A percentile compares a stretch with the other conserved stretches of the same genome.
These are phyloP conservation scores for Leucophora obtusa DNA, from an alignment of 2,888 invertebrate species.

Conservation along the genomic window DNA sequence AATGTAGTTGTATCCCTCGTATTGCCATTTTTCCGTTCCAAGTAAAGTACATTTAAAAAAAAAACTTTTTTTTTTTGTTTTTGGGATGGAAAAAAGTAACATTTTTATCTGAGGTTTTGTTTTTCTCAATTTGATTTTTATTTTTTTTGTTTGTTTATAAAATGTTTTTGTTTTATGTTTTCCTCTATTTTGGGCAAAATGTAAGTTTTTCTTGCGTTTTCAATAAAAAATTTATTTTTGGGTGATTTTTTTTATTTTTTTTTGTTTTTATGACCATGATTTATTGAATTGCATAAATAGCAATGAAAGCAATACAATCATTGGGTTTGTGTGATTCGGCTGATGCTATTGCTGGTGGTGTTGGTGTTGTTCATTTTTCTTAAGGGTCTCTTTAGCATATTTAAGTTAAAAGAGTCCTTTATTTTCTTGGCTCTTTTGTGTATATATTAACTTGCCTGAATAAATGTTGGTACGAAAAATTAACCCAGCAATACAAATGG, in stretches of 20 bases:
- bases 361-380: conserved; percentile 44
- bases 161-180: conserved; percentile 58
- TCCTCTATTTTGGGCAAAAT: conserved; percentile 52
- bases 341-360: conserved; percentile 19
- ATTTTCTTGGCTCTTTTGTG: conserved; percentile 12
- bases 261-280: conserved; percentile 70
- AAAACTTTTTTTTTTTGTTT: conserved; percentile 20
- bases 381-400: conserved; percentile 71
- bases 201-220: conserved; percentile 31
- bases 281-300: conserved; percentile 77
- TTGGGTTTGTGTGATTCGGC: conserved; percentile 58
- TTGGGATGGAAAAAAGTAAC: conserved; percentile 7
- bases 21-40: conserved; percentile 40
- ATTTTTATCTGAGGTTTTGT: conserved; percentile 54
- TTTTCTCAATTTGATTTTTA: conserved; percentile 27
- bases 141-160: conserved; percentile 15
- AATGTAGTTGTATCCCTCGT: background rate
- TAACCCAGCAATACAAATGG: too few relatives aligned
- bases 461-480: background rate
- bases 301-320: conserved; percentile 75
- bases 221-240: conserved; percentile 12
- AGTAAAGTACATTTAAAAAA: background rate
- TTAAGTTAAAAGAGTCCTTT: conserved; percentile 70
- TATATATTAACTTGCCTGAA: conserved; percentile 28
- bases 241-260: background rate